A percentile compares a stretch with the other conserved stretches of the same genome.
These are phyloP conservation scores for Chaetops frenatus DNA, from an alignment of 2,113 vertebrate species.

Conservation along the genomic window DNA sequence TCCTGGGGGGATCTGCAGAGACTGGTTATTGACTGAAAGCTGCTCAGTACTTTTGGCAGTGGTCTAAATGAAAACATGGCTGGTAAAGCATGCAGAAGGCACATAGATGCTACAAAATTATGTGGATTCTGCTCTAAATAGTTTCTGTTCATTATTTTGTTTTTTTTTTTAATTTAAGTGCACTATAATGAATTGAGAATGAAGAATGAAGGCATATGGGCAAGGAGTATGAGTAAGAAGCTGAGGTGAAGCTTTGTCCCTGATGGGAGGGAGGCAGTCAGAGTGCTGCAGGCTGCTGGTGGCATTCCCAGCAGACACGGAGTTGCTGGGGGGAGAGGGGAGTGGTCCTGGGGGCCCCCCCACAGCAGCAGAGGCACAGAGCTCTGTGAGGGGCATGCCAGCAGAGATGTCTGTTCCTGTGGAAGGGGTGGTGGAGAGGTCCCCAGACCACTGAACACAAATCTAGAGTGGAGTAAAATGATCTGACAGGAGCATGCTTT, in stretches of 20 bases:
- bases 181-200: neutral
- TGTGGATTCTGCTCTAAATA: neutral
- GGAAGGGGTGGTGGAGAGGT: neutral
- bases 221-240: neutral
- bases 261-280: accelerated
- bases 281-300: neutral
- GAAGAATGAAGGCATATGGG: neutral
- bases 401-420: neutral
- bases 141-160: neutral
- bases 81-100: neutral
- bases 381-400: neutral
- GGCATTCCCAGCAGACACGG: neutral
- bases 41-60: neutral
- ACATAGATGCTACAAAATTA: neutral
- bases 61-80: neutral
- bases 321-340: neutral
- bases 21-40: neutral
- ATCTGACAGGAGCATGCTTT: neutral
- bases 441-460: accelerated
- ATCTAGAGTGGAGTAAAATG: neutral
- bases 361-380: neutral
- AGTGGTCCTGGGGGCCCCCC: accelerated
- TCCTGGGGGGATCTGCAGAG: neutral
- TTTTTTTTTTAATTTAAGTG: neutral
- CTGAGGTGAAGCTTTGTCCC: neutral